Conservation (phyloP, 2,888 invertebrate species). For the Tortrix viridana region DNA sequence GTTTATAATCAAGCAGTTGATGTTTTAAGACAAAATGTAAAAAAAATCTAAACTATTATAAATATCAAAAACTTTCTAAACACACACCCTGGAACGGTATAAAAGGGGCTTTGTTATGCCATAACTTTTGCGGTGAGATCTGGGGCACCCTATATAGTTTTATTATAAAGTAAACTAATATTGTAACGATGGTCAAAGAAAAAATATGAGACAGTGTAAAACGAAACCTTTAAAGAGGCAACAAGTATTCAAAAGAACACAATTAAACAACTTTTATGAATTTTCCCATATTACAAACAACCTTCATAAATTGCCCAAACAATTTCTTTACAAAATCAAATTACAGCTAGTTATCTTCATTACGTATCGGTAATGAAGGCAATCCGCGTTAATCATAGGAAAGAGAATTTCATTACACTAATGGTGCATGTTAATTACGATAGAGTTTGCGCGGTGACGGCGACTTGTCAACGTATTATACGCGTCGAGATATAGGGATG, state of each 20-base stretch:
- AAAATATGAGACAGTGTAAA: background rate
- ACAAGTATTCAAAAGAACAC: background rate
- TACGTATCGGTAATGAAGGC: conserved; percentile 25
- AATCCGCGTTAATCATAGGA: conserved; percentile 53
- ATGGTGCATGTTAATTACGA: conserved; percentile 91
- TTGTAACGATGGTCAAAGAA: background rate
- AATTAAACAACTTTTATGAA: background rate
- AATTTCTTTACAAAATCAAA: conserved; percentile 32
- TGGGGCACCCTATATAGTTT: too few species aligned
- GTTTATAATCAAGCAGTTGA: too few species aligned
- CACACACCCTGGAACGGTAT: too few species aligned
- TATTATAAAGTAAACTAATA: too few species aligned
- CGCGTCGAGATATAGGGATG: too few species aligned
- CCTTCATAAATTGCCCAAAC: conserved; percentile 22
- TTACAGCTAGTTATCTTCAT: conserved; percentile 34
- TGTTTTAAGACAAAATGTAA: too few species aligned
- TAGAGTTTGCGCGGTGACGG: conserved; percentile 82
- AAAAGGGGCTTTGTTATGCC: too few species aligned
- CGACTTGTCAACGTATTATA: conserved; percentile 51
- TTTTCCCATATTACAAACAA: conserved; percentile 10
- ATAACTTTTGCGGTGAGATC: too few species aligned
- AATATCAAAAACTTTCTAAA: too few species aligned
- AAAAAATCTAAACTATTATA: too few species aligned
- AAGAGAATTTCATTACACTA: conserved; percentile 90
- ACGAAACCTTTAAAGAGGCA: background rate